Conservation (phyloP, 2,113 vertebrate genomes). For the Melanotaenia duboulayi region DNA sequence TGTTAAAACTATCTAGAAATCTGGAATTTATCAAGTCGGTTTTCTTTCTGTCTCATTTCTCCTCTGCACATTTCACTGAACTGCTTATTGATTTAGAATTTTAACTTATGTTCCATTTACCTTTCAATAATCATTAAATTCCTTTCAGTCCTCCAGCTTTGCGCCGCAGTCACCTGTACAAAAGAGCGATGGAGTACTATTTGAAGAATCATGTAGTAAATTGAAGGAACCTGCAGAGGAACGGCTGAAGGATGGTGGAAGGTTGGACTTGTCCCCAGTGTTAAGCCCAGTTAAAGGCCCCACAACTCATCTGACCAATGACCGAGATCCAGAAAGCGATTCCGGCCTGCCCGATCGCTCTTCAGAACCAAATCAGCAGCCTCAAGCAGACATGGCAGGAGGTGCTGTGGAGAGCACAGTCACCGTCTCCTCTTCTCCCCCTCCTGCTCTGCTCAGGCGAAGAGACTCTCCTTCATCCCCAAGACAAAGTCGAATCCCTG, state of each 20-base stretch:
- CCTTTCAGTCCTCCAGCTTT: constrained; percentile 69
- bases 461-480: constrained; percentile 78
- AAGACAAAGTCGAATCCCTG: constrained; percentile 92
- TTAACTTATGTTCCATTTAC: background rate
- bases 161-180: constrained; percentile 60
- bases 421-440: constrained; percentile 67
- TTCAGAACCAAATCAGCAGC: constrained; percentile 75
- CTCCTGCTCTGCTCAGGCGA: constrained; percentile 58
- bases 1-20: background rate
- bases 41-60: too few relatives aligned
- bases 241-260: constrained; percentile 62
- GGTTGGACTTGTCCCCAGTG: constrained; percentile 69
- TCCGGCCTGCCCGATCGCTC: constrained; percentile 81
- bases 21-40: too few relatives aligned
- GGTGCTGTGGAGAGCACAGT: constrained; percentile 70
- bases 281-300: constrained; percentile 77
- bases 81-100: too few relatives aligned
- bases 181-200: constrained; percentile 60
- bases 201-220: constrained; percentile 55
- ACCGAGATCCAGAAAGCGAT: constrained; percentile 81
- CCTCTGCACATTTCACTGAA: too few relatives aligned
- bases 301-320: constrained; percentile 53
- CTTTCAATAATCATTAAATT: constrained; percentile 6
- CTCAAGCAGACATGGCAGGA: constrained; percentile 62
- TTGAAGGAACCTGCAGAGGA: constrained; percentile 36